Percentiles rank a stretch among this genome's conserved stretches.
phyloP scores from a whole-genome alignment of 2,797 vertebrate species.

The Uromys caudimaculatus region DNA sequence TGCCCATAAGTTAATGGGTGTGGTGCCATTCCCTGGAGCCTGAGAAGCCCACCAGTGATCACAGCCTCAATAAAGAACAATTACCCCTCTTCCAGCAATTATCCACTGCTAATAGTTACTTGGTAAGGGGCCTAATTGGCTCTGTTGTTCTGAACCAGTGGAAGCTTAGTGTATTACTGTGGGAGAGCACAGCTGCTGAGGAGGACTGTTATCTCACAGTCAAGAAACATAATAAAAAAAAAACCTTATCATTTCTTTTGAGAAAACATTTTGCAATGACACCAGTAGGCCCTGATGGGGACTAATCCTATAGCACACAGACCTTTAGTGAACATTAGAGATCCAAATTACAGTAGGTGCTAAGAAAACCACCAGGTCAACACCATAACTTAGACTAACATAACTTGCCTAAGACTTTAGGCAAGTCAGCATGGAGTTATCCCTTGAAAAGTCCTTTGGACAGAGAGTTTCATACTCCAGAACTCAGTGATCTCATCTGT shows the following conservation, averaged over 20 bases:
- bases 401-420: too few relatives aligned
- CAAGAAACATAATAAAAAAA: background rate
- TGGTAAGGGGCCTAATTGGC: background rate
- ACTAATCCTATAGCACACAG: background rate
- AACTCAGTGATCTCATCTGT: background rate
- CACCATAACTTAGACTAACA: background rate
- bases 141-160: background rate
- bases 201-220: background rate
- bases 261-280: background rate
- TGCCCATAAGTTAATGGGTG: background rate
- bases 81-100: background rate
- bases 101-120: background rate
- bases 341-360: background rate
- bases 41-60: background rate
- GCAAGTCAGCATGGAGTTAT: background rate
- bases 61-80: background rate
- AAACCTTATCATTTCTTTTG: background rate
- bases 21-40: background rate
- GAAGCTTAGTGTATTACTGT: background rate
- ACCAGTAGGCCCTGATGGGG: too few relatives aligned
- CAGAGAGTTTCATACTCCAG: slow-evolving; percentile 24
- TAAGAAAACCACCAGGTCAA: background rate
- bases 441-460: background rate
- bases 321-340: background rate
- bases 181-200: background rate